Evolutionary conservation across 1,140 invertebrate species (phyloP).

Genomic region (Sycobia sp.): DNA sequence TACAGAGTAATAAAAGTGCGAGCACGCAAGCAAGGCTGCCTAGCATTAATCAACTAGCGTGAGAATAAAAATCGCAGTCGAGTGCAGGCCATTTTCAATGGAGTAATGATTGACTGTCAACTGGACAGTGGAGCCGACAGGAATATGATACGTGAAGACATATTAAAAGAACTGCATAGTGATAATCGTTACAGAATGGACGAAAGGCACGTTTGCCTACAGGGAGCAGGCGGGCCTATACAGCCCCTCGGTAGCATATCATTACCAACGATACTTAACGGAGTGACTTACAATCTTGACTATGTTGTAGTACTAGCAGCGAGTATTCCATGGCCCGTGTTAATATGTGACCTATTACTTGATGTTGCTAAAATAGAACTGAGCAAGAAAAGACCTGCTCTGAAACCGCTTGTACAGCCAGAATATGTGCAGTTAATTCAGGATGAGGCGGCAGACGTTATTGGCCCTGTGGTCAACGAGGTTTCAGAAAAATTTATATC

Average conservation of each 20-base stretch:
- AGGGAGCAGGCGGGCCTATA: not conserved
- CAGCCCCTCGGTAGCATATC: not conserved
- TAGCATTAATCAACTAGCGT: too few species aligned
- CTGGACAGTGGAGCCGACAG: not conserved
- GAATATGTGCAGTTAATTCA: not conserved
- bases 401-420: not conserved
- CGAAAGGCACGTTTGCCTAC: not conserved
- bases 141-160: not conserved
- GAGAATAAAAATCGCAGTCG: not conserved
- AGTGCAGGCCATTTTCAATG: not conserved
- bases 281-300: not conserved
- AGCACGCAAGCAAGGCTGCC: too few species aligned
- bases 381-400: not conserved
- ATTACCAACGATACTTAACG: not conserved
- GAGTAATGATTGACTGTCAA: not conserved
- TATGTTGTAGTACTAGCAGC: constrained; percentile 21
- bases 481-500: not conserved
- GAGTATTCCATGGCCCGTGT: constrained; percentile 9
- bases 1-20: not conserved
- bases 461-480: not conserved
- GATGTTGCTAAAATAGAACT: constrained; percentile 23
- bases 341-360: constrained; percentile 32
- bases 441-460: not conserved
- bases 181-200: not conserved
- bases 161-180: not conserved